Evolutionary conservation across 64 coral and sea anemone species (phyloP), one percentile per base, ranked within the genome.

Genomic region (Montipora cactus): DNA sequence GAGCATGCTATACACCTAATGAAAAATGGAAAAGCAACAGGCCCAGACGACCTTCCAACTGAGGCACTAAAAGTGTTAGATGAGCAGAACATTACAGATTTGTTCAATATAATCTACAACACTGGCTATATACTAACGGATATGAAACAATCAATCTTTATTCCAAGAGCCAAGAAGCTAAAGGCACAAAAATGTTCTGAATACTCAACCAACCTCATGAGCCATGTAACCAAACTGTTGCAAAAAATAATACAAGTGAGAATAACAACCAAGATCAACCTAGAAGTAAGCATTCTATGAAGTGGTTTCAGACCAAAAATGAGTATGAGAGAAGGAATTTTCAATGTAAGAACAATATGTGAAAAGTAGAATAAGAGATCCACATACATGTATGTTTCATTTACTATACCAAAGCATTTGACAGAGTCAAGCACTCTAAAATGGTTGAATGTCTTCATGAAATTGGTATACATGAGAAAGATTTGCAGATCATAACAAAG

Each of bases 121-220:
- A 55, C 52, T 55, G 52, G 52, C 52, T 55, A 55, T 55, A 55
- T 55, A 55, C 52, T 10, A 55, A 55, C 52, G 10, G 52, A 55
- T 55, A 55, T 55, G 52, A 55, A 55, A 10, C 52, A 55, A 55
- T 55, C 52, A 10, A 55, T 55, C 52, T 55, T 55, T 55, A 55
- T 55, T 55, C 52, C 52, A 69, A 69, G 3, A 69, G 10, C 67
- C 4, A 69, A 69, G n/a, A 14, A 69, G 67, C 16, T 5, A 15
- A 69, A 69, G 67, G 67, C 67, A 69, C 67, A 69, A 69, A 69
- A 69, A 69, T 69, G 67, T 14, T 69, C n/a, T 69, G 67, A 69
- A 69, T 69, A 69, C 67, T 15, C 4, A 69, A 14, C 67, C 67
- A 69, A 3, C 10, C 67, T 69, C 67, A 14, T 69, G 67, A 69